These are phyloP conservation scores for Pachycephala philippinensis DNA, from an alignment of 2,113 vertebrate genomes.

Conservation along the genomic window DNA sequence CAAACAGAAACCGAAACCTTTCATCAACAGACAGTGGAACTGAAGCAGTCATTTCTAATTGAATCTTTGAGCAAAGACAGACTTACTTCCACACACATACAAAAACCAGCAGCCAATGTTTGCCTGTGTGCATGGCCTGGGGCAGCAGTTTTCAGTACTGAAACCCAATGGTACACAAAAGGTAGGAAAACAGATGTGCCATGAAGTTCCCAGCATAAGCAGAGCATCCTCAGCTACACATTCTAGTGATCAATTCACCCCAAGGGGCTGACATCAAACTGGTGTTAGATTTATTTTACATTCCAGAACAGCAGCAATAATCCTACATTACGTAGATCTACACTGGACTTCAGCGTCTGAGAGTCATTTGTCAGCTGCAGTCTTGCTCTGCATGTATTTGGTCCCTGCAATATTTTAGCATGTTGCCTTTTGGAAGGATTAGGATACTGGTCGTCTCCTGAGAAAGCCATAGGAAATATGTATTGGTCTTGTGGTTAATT, in stretches of 20 bases:
- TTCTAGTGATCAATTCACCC: not conserved
- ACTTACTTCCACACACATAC: not conserved
- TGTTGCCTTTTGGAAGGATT: not conserved
- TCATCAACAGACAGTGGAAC: not conserved
- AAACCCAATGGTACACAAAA: not conserved
- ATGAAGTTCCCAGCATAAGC: not conserved
- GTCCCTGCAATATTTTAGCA: not conserved
- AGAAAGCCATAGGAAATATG: not conserved
- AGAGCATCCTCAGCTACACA: not conserved
- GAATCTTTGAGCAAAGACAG: not conserved
- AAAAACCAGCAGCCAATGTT: not conserved
- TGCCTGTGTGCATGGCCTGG: not conserved
- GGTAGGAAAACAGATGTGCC: not conserved
- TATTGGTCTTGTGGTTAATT: conserved; percentile 26
- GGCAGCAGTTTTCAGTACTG: not conserved
- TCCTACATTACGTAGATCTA: not conserved
- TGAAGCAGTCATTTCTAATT: not conserved
- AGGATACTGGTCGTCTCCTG: not conserved
- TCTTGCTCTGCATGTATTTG: not conserved
- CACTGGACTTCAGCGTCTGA: not conserved
- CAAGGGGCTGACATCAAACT: not conserved
- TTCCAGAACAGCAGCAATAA: not conserved
- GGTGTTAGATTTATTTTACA: not conserved
- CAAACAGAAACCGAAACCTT: not conserved
- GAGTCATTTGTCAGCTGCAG: not conserved